Conservation (phyloP, 2,113 vertebrate genomes). For the Hypocryptadius cinnamomeus region DNA sequence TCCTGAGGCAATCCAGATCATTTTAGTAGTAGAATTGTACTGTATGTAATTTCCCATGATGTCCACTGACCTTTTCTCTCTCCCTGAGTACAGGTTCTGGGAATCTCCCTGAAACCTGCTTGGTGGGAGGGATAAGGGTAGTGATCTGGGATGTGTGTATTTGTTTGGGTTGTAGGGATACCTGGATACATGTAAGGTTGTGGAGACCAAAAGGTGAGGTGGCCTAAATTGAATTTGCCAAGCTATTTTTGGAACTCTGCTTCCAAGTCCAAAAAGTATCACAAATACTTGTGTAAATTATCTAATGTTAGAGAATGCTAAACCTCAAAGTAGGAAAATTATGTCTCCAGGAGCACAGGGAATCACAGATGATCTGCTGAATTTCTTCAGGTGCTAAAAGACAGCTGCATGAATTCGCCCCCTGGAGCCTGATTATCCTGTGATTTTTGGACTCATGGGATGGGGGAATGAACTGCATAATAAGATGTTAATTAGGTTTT, state of each 20-base stretch:
- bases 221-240: not conserved
- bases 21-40: not conserved
- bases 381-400: not conserved
- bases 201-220: not conserved
- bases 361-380: not conserved
- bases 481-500: not conserved
- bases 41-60: not conserved
- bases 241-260: not conserved
- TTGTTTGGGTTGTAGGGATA: not conserved
- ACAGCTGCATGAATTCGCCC: not conserved
- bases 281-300: not conserved
- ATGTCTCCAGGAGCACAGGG: not conserved
- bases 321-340: not conserved
- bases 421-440: not conserved
- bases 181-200: too few species aligned
- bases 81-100: not conserved
- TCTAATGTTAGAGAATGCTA: not conserved
- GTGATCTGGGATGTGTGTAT: not conserved
- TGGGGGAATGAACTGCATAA: not conserved
- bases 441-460: not conserved
- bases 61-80: not conserved
- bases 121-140: not conserved
- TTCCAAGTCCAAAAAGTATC: not conserved
- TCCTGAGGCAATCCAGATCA: not conserved
- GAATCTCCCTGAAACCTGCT: not conserved